Base-by-base conservation (phyloP, 2,113 vertebrate genomes). In the Peromyscus californicus region DNA sequence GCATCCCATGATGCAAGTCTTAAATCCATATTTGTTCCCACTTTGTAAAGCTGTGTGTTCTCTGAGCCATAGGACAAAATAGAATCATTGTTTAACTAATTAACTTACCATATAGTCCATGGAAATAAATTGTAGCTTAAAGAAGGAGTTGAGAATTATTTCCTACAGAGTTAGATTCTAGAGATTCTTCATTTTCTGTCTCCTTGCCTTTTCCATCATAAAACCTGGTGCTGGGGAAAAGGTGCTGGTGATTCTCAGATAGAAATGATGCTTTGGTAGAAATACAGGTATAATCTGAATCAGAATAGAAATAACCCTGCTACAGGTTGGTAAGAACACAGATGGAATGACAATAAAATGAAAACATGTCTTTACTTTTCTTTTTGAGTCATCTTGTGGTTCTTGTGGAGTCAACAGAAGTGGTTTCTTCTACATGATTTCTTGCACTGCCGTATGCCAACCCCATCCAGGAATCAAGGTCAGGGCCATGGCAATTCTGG, bases 51-150 rank as follows among this genome's bases (percentile, higher is more conserved):
- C 17, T 72, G 11, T 92, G 24, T 65, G 85, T 80, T 90, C 31
- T 90, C 36, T 33, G 24, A 95, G 29, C 61, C 36, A 95, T 79
- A 75, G 48, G 19, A 78, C 15, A 72, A 89, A 96, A 72, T 42
- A 83, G 63, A 80, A 80, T 80, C 57, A 90, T 42, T 76, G 3
- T 57, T 90, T 90, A 51, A n/a, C 65, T 86, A 86, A 86, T 74
- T 48, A 72, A 85, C 29, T 83, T 69, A 92, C 26, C 51, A 80
- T 86, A 48, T 57, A 72, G 21, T 22, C 5, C n/a, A 90, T 36
- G n/a, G 59, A 92, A 88, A 36, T 13, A 85, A 90, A 70, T 10
- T 7, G 1, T 45, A 1, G 26, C n/a, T 75, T 92, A 65, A 10
- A 65, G 24, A 51, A 63, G 45, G 42, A 95, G 29, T 82, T 93